Evolutionary conservation across 2,113 vertebrate genomes (phyloP).

Genomic region (Epinephelus fuscoguttatus): DNA sequence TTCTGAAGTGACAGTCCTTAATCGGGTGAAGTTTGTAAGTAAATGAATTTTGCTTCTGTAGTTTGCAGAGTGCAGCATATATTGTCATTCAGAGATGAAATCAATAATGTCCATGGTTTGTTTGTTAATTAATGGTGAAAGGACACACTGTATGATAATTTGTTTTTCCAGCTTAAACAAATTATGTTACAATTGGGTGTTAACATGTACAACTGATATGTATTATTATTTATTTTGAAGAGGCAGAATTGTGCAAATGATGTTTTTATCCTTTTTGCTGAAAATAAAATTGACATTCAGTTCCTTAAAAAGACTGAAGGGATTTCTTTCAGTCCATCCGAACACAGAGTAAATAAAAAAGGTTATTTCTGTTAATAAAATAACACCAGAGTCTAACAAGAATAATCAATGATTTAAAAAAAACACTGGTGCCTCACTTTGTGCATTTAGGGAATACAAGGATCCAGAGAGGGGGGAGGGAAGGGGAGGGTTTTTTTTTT

Average conservation of each 20-base stretch:
- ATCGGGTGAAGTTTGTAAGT: constrained; percentile 66
- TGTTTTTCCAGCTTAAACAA: constrained; percentile 47
- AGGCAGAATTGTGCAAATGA: constrained; percentile 79
- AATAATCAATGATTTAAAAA: constrained; percentile 15
- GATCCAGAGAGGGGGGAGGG: constrained; percentile 4
- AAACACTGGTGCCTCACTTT: not conserved
- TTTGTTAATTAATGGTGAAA: constrained; percentile 64
- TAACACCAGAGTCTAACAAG: not conserved
- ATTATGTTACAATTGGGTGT: constrained; percentile 76
- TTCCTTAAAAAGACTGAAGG: constrained; percentile 67
- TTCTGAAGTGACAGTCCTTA: constrained; percentile 58
- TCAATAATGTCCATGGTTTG: constrained; percentile 60
- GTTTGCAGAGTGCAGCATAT: constrained; percentile 72
- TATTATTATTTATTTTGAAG: constrained; percentile 82
- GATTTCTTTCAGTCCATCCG: constrained; percentile 48
- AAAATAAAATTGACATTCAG: constrained; percentile 83
- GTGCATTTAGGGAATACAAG: constrained; percentile 16
- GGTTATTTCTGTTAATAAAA: not conserved
- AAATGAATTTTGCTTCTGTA: constrained; percentile 76
- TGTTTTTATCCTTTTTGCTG: constrained; percentile 84
- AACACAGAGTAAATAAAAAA: not conserved
- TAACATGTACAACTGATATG: constrained; percentile 76
- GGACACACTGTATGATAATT: constrained; percentile 75
- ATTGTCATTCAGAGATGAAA: constrained; percentile 63
- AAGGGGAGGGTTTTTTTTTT: constrained; percentile 16